A percentile compares a stretch with the other conserved stretches of the same genome.
Evolutionary conservation across 2,888 invertebrate genomes (phyloP).

Genomic region (Nebria brevicollis): DNA sequence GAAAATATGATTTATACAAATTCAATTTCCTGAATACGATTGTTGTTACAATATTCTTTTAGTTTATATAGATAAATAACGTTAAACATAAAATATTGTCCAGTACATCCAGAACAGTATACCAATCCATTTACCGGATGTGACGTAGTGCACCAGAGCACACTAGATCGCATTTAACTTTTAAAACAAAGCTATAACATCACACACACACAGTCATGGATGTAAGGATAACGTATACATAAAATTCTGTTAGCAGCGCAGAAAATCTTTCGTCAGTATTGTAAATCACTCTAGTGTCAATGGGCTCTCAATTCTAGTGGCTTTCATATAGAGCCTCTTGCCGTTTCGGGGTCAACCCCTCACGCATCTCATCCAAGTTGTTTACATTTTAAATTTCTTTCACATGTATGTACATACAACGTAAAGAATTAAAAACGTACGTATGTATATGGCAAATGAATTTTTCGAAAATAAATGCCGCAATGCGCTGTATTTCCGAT

Average conservation of each 20-base stretch:
- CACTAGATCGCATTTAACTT: neutral
- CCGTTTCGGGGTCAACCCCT: neutral
- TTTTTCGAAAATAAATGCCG: neutral
- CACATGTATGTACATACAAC: no score
- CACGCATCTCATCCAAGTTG: neutral
- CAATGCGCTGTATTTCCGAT: neutral
- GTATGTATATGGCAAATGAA: no score
- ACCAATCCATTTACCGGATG: neutral
- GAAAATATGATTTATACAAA: neutral
- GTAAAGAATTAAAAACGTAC: no score
- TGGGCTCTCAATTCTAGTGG: neutral
- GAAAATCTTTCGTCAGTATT: neutral
- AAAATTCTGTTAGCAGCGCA: neutral
- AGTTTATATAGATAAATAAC: neutral
- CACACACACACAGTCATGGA: neutral
- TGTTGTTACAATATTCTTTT: neutral
- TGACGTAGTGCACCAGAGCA: neutral
- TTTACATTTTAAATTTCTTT: neutral
- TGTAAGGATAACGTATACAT: neutral
- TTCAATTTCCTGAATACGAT: neutral
- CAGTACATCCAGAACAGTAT: neutral
- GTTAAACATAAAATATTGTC: neutral
- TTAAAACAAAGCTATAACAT: neutral
- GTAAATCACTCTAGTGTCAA: neutral
- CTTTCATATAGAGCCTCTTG: neutral